Conservation (phyloP, 35 echinoderm and acorn worm species). For the Apostichopus californicus region DNA sequence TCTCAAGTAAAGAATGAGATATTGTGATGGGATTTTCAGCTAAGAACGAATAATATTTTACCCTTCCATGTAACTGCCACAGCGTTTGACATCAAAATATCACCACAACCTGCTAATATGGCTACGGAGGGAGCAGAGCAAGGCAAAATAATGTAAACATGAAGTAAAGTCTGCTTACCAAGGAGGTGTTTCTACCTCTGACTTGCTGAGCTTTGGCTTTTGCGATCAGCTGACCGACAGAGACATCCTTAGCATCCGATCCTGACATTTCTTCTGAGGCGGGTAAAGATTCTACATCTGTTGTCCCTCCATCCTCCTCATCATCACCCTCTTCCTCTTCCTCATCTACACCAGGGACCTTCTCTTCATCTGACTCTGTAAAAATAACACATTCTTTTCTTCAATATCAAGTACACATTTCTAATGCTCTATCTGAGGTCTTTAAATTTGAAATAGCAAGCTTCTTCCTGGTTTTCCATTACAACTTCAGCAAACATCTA, state of each 20-base stretch:
- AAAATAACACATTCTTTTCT: neutral
- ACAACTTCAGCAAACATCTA: too few relatives aligned
- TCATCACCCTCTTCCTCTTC: conserved; percentile 66
- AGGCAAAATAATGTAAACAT: neutral
- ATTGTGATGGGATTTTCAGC: too few relatives aligned
- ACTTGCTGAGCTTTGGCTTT: conserved; percentile 68
- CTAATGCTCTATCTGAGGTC: too few relatives aligned
- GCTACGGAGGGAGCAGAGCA: neutral
- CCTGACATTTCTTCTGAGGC: conserved; percentile 55
- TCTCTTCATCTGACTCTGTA: conserved; percentile 27
- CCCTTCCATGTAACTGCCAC: too few relatives aligned
- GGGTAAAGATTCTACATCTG: conserved; percentile 20
- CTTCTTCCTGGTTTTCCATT: too few relatives aligned
- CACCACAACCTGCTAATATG: too few relatives aligned
- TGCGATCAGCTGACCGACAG: conserved; percentile 69
- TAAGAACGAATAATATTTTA: too few relatives aligned
- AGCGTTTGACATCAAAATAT: too few relatives aligned
- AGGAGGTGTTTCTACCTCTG: neutral
- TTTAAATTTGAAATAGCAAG: too few relatives aligned
- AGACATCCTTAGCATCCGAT: conserved; percentile 54
- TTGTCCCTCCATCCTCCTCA: conserved; percentile 17
- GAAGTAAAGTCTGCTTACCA: conserved; percentile 13
- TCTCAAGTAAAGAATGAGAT: too few relatives aligned
- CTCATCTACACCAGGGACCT: conserved; percentile 48
- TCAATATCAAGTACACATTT: too few relatives aligned